phyloP scores from a whole-genome alignment of 2,888 invertebrate species.

The Eurytoma adleriae region DNA sequence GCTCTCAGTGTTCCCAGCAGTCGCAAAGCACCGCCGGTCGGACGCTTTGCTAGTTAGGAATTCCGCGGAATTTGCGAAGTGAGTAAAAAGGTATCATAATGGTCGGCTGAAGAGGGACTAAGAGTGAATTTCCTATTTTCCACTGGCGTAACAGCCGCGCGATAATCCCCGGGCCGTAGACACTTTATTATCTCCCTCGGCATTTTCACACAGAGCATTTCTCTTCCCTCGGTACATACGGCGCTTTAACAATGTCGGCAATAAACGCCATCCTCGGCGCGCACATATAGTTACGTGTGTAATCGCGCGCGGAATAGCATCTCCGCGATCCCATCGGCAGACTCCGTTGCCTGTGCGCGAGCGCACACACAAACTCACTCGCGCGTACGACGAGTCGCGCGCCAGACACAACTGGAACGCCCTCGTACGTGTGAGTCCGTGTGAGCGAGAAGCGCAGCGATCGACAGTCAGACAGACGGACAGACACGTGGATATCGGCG shows the following conservation, averaged over 20 bases:
- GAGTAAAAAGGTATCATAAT: not conserved
- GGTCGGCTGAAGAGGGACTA: constrained; percentile 1
- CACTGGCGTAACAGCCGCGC: constrained; percentile 10
- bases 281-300: constrained; percentile 20
- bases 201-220: constrained; percentile 46
- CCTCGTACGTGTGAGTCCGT: not conserved
- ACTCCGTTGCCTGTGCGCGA: not conserved
- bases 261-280: constrained; percentile 50
- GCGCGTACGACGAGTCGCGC: no score
- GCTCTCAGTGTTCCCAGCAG: no score
- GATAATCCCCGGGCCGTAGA: constrained; percentile 39
- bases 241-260: constrained; percentile 49
- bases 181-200: constrained; percentile 44
- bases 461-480: constrained; percentile 23
- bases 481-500: not conserved
- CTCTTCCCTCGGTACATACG: constrained; percentile 33
- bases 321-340: constrained; percentile 30
- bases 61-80: no score
- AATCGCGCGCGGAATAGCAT: constrained; percentile 28
- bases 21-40: no score
- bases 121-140: constrained; percentile 39
- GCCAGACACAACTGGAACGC: not conserved
- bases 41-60: no score
- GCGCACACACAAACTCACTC: no score
- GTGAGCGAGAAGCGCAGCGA: not conserved